Percentiles rank a stretch among this genome's conserved stretches.
phyloP scores from a whole-genome alignment of 2,113 vertebrate species.

The Zootoca vivipara region DNA sequence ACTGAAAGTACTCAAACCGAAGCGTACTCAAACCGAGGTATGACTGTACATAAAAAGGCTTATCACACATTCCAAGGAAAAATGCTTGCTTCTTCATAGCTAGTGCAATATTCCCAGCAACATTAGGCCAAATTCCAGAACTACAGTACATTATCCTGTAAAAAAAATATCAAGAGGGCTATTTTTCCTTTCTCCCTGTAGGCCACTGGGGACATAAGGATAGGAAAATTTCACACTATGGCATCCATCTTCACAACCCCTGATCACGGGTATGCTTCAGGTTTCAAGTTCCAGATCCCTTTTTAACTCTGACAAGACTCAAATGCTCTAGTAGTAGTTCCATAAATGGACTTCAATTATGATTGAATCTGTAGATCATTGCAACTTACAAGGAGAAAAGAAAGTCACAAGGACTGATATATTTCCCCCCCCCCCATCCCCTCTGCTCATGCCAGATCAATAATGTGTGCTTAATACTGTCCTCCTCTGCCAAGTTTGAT shows the following conservation, averaged over 20 bases:
- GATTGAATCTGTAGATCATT: slow-evolving; percentile 2
- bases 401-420: rapidly evolving
- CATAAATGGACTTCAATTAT: slow-evolving; percentile 14
- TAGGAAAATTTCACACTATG: slow-evolving; percentile 14
- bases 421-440: neutral
- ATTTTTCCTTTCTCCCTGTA: slow-evolving; percentile 14
- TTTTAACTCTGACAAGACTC: slow-evolving; percentile 2
- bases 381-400: slow-evolving; percentile 1
- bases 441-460: neutral
- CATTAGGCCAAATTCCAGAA: neutral
- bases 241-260: slow-evolving; percentile 3
- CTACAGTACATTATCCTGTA: slow-evolving; percentile 9
- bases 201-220: neutral
- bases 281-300: neutral
- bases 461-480: slow-evolving; percentile 5
- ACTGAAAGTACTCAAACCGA: no score
- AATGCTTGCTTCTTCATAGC: slow-evolving; percentile 25
- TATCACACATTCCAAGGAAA: slow-evolving; percentile 51
- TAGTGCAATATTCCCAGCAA: slow-evolving; percentile 15
- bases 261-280: slow-evolving; percentile 6
- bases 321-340: slow-evolving; percentile 10
- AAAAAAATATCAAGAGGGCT: slow-evolving; percentile 17
- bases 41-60: slow-evolving; percentile 26
- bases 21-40: no score
- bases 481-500: neutral